These are phyloP conservation scores for Agrypnia vestita DNA, from an alignment of 1,140 invertebrate genomes.

Conservation along the genomic window DNA sequence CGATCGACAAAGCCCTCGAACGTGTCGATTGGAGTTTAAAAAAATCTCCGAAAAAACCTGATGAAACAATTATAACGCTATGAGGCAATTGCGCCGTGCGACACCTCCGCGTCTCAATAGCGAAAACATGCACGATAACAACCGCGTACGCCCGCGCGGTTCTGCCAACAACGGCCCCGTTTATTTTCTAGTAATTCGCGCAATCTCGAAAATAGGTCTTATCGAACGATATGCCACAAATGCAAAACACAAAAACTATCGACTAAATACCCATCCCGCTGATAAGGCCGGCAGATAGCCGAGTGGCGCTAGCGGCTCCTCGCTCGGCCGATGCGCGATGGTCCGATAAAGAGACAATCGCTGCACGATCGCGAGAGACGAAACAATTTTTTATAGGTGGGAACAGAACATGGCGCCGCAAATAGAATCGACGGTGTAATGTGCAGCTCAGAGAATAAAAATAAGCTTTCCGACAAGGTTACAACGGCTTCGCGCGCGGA, in stretches of 20 bases:
- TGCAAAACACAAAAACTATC: conserved; percentile 37
- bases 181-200: neutral
- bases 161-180: neutral
- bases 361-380: conserved; percentile 4
- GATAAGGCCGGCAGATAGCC: conserved; percentile 23
- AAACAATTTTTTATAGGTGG: conserved; percentile 18
- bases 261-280: conserved; percentile 35
- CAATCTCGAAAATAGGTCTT: conserved; percentile 29
- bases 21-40: too few species aligned
- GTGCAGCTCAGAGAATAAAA: conserved; percentile 45
- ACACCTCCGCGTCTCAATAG: neutral
- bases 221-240: conserved; percentile 22
- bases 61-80: too few species aligned
- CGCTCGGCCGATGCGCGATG: neutral
- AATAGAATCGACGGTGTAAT: conserved; percentile 38
- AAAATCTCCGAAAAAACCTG: too few species aligned
- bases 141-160: neutral
- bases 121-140: neutral
- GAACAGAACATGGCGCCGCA: conserved; percentile 26
- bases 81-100: too few species aligned
- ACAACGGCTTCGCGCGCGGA: conserved; percentile 27
- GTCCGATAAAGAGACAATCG: conserved; percentile 9
- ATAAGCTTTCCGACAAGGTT: conserved; percentile 38
- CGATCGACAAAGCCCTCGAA: too few species aligned
- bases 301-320: neutral